Evolutionary conservation across 2,797 vertebrate genomes (phyloP).

Genomic region (Lepilemur septentrionalis): DNA sequence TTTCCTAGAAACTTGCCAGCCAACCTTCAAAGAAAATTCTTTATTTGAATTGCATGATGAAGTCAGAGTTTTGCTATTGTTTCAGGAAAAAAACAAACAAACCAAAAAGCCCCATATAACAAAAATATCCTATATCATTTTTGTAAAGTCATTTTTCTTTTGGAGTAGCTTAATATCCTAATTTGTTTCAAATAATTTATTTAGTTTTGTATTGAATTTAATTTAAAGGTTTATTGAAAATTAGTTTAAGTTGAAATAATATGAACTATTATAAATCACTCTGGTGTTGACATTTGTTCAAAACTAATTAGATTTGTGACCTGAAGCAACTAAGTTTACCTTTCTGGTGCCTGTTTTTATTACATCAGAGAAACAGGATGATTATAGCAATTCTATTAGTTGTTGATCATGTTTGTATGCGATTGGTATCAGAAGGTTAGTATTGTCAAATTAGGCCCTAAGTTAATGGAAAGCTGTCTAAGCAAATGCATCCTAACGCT

Average conservation of each 20-base stretch:
- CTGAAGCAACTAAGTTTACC: background rate
- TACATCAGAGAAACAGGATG: constrained; percentile 27
- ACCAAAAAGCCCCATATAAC: background rate
- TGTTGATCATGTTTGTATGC: background rate
- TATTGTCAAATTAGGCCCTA: background rate
- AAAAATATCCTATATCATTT: background rate
- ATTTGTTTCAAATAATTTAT: constrained; percentile 18
- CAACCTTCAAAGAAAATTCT: background rate
- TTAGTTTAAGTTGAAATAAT: constrained; percentile 36
- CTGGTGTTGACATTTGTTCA: background rate
- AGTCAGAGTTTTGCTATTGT: background rate
- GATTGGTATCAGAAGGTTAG: background rate
- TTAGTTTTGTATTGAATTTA: constrained; percentile 49
- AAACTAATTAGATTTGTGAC: constrained; percentile 33
- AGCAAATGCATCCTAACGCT: background rate
- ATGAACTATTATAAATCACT: background rate
- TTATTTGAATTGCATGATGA: background rate
- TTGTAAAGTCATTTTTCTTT: constrained; percentile 31
- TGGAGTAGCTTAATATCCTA: background rate
- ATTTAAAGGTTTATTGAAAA: constrained; percentile 14
- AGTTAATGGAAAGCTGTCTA: background rate
- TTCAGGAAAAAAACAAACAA: background rate
- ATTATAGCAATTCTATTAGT: background rate
- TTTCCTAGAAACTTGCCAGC: background rate
- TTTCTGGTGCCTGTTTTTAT: background rate